Percentiles rank a stretch among this genome's conserved stretches.
phyloP scores from a whole-genome alignment of 2,888 invertebrate genomes.

The Miltochrista miniata region DNA sequence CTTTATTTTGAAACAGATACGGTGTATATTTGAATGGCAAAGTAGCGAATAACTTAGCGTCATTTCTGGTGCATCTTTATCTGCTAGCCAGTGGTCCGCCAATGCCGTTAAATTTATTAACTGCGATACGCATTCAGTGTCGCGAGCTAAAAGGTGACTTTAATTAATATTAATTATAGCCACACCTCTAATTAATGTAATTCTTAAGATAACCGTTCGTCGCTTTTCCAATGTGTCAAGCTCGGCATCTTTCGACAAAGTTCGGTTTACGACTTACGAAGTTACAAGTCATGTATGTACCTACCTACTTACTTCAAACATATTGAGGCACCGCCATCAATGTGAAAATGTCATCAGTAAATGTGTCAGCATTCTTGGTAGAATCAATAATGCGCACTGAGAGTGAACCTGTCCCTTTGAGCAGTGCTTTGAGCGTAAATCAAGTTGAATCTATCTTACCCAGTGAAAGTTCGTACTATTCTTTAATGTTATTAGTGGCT shows the following conservation, averaged over 20 bases:
- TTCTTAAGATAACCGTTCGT: conserved; percentile 67
- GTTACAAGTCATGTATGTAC: conserved; percentile 8
- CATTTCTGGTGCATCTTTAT: conserved; percentile 73
- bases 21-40: conserved; percentile 24
- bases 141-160: conserved; percentile 79
- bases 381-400: no score
- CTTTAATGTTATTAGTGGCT: no score
- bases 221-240: conserved; percentile 55
- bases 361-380: neutral
- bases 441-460: no score
- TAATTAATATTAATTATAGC: conserved; percentile 83
- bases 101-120: conserved; percentile 81
- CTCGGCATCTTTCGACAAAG: conserved; percentile 16
- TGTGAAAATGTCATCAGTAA: neutral
- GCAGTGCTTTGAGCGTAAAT: no score
- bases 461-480: no score
- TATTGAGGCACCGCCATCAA: no score
- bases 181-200: conserved; percentile 83
- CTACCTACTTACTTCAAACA: no score
- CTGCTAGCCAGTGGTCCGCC: conserved; percentile 67
- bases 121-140: conserved; percentile 82
- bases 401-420: no score
- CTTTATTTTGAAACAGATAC: conserved; percentile 27
- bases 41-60: conserved; percentile 35
- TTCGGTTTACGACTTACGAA: neutral